Conservation (phyloP, 2,797 vertebrate species). For the Galago senegalensis region DNA sequence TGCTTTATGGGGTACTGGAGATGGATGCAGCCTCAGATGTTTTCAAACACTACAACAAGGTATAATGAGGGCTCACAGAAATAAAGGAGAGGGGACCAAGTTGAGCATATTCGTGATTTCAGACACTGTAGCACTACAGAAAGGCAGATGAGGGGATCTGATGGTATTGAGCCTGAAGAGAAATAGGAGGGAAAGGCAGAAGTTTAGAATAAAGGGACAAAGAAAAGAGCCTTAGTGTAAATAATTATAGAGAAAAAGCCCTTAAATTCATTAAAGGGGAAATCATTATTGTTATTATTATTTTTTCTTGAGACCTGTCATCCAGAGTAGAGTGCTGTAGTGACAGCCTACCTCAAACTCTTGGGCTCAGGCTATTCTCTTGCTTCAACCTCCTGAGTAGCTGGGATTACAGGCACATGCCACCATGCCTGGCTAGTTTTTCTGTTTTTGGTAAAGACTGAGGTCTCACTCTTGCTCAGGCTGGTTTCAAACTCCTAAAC, state of each 20-base stretch:
- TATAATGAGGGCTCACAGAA: slow-evolving; percentile 67
- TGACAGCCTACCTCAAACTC: too few species aligned
- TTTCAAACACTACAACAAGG: slow-evolving; percentile 95
- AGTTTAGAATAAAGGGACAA: slow-evolving; percentile 49
- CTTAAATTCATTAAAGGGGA: slow-evolving; percentile 14
- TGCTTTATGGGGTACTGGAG: slow-evolving; percentile 93
- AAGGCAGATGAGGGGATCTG: neutral
- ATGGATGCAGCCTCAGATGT: slow-evolving; percentile 92
- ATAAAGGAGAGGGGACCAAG: neutral
- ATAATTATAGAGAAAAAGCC: neutral
- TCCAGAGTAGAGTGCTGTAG: too few species aligned
- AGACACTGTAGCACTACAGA: neutral
- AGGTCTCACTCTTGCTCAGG: too few species aligned
- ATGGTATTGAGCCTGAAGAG: neutral
- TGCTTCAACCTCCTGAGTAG: too few species aligned
- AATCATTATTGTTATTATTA: too few species aligned
- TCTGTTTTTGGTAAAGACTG: too few species aligned
- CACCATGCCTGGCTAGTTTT: too few species aligned
- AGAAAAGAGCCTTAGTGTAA: slow-evolving; percentile 1
- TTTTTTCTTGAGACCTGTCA: too few species aligned
- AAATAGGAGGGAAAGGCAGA: neutral
- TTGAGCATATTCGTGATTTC: neutral
- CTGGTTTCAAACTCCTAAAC: too few species aligned
- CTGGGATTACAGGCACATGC: too few species aligned
- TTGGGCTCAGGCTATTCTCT: too few species aligned